Evolutionary conservation across 2,888 invertebrate genomes (phyloP), one percentile per base, ranked within the genome.

Genomic region (Nematopogon swammerdamellus): DNA sequence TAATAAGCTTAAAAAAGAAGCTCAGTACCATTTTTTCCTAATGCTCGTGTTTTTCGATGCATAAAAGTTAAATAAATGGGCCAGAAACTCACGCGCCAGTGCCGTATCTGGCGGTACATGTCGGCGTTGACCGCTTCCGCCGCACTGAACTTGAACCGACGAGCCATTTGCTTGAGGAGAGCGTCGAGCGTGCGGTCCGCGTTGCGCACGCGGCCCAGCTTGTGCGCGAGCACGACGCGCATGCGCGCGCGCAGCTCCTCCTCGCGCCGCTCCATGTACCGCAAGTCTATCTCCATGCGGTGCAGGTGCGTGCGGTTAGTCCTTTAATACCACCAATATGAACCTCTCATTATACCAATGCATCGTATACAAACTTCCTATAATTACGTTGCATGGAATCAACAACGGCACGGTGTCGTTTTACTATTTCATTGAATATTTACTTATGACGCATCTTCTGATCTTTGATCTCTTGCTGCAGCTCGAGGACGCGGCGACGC

Each of bases 271-370:
- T 82, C 75, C 89, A 91, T 91, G 46, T 82, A 82, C 45, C 82
- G 81, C 14, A 87, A 74, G 61, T 91, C 90, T 1, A 85, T 72
- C 63, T 84, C 84, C 85, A 91, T 87, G 53, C 88, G 83, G 48
- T 83, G 81, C 50, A 89, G 63, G 61, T 91, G 89, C 1, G 81
- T 80, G 53, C 85, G 82, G 60, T 88, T 87, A 44, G 85, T 77
- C 60, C 88, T 88, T n/a, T n/a, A n/a, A n/a, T n/a, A n/a, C n/a
- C n/a, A n/a, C n/a, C n/a, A n/a, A n/a, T n/a, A n/a, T n/a, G n/a
- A n/a, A n/a, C n/a, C n/a, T n/a, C n/a, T n/a, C n/a, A n/a, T n/a
- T n/a, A n/a, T n/a, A n/a, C n/a, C n/a, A n/a, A n/a, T n/a, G n/a
- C n/a, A n/a, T n/a, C n/a, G n/a, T n/a, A n/a, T n/a, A n/a, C n/a